Base-by-base conservation (phyloP, 1,140 invertebrate species). In the Phocides pigmalion region DNA sequence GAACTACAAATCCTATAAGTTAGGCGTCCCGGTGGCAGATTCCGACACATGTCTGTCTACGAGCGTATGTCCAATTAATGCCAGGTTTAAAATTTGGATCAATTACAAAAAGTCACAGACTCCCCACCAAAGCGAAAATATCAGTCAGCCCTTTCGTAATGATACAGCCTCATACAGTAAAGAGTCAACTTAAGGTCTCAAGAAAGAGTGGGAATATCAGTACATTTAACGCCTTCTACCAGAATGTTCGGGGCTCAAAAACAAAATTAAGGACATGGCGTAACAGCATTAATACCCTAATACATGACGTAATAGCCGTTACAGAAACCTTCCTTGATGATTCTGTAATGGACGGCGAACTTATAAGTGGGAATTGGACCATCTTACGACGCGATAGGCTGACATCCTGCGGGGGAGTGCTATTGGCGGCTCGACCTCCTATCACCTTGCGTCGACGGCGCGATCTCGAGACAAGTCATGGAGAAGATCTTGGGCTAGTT, bases 1-100 rank as follows among this genome's bases (percentile, higher is more conserved):
- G 12, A 49, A 49, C 12, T 62, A 62, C 15, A 62, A 62, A 9
- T 62, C 46, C 1, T 49, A 49, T 19, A 62, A 62, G 35, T 39
- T 59, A 16, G 42, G 56, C 17, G 22, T 59, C 9, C 37, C 54
- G 1, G 20, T 9, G 17, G 12, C 2, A 0, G 22, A 61, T 39
- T 28, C n/a, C 3, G 42, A 46, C 2, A 46, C 19, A 46, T 46
- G 42, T 22, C 22, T 47, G 2, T 47, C 44, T 1, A 47, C 16
- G 1, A 19, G 22, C 6, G 44, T 47, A 0, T 47, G 44, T 19
- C 44, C 44, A 22, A 12, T 47, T 0, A 47, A 47, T 19, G 44
- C 44, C 1, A 47, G 44, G 6, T 22, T 47, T 19, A 47, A 47
- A 8, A n/a, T 19, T 1, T 47, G 44, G 44, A 22, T 47, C 22